Percentiles rank a stretch among this genome's conserved stretches.
Evolutionary conservation across 2,888 invertebrate genomes (phyloP).

Genomic region (Galerucella nymphaeae): DNA sequence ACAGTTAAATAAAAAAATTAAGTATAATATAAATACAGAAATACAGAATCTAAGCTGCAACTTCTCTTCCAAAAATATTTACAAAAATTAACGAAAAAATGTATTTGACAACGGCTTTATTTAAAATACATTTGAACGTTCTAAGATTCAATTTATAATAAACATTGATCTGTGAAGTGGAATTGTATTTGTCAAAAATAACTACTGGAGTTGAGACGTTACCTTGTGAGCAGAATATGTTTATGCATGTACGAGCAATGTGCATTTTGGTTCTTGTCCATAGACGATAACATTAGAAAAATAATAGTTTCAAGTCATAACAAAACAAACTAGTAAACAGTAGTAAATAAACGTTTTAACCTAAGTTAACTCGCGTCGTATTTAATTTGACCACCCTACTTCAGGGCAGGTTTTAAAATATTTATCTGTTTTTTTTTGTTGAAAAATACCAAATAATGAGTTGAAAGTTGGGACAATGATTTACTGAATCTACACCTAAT

Average conservation of each 20-base stretch:
- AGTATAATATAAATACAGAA: too few species aligned
- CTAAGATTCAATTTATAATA: not conserved
- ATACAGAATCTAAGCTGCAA: too few species aligned
- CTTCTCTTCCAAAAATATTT: too few species aligned
- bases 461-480: too few species aligned
- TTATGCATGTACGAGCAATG: conserved; percentile 64
- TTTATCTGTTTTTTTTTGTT: not conserved
- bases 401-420: conserved; percentile 33
- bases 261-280: conserved; percentile 58
- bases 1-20: too few species aligned
- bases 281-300: conserved; percentile 56
- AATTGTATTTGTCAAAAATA: not conserved
- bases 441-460: not conserved
- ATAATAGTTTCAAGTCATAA: conserved; percentile 46
- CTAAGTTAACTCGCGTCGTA: conserved; percentile 45
- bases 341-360: conserved; percentile 44
- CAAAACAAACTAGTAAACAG: conserved; percentile 47
- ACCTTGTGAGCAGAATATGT: conserved; percentile 65
- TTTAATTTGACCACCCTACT: conserved; percentile 38
- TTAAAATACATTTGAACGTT: not conserved
- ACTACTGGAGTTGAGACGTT: conserved; percentile 34
- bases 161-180: not conserved
- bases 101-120: not conserved
- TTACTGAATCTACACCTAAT: too few species aligned
- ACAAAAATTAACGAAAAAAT: too few species aligned